These are phyloP conservation scores for Drosophila pectinifera DNA, from an alignment of 1,140 invertebrate species.

Conservation along the genomic window DNA sequence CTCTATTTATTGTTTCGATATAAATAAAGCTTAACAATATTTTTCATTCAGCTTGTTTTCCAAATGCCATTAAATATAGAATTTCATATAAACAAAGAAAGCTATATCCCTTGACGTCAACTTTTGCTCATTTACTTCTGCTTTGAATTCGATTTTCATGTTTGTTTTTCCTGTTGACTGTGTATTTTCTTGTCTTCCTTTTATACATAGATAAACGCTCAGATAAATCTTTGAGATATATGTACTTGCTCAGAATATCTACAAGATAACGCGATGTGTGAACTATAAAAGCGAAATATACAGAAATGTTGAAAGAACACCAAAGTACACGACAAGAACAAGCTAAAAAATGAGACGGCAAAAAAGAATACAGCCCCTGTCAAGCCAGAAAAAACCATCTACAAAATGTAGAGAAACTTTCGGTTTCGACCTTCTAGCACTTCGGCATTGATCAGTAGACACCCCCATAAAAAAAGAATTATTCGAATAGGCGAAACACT, in stretches of 20 bases:
- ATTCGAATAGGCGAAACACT: slow-evolving; percentile 57
- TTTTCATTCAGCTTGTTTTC: neutral
- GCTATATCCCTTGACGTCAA: slow-evolving; percentile 62
- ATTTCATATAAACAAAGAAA: slow-evolving; percentile 54
- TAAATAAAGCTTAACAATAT: neutral
- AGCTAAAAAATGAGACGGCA: slow-evolving; percentile 33
- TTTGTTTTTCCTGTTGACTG: slow-evolving; percentile 44
- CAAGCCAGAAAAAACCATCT: slow-evolving; percentile 19
- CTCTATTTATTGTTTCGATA: neutral
- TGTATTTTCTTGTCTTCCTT: slow-evolving; percentile 16
- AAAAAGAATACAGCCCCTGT: slow-evolving; percentile 30
- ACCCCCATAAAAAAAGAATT: slow-evolving; percentile 40
- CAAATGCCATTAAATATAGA: slow-evolving; percentile 37
- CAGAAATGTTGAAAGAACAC: slow-evolving; percentile 34
- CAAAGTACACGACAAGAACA: slow-evolving; percentile 45
- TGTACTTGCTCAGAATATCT: slow-evolving; percentile 44
- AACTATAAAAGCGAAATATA: slow-evolving; percentile 40
- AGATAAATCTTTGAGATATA: slow-evolving; percentile 58
- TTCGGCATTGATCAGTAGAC: slow-evolving; percentile 52
- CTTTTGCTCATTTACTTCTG: slow-evolving; percentile 10
- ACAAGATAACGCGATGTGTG: slow-evolving; percentile 59
- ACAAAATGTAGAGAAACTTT: slow-evolving; percentile 44
- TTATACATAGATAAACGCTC: slow-evolving; percentile 35
- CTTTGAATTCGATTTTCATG: slow-evolving; percentile 21
- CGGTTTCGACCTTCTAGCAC: slow-evolving; percentile 41